Evolutionary conservation across 2,888 invertebrate genomes (phyloP), one percentile per base, ranked within the genome.

Genomic region (Barypeithes pellucidus): DNA sequence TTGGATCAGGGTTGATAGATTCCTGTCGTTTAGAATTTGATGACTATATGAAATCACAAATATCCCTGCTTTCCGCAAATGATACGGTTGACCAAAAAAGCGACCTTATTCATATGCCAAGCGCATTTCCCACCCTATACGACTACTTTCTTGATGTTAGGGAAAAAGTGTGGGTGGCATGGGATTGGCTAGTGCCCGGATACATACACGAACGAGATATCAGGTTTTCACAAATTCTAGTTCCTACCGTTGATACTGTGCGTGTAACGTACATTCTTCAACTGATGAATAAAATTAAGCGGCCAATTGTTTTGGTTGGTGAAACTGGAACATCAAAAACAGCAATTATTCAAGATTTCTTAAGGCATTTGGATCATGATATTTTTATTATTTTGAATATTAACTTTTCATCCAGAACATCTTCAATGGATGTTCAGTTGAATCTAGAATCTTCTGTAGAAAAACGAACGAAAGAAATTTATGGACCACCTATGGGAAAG

Each of bases 281-380:
- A 74, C 87, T 94, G 18, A 94, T 95, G 93, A 93, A 92, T 81
- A 89, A 91, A 81, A 92, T 95, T 79, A 86, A 79, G 83, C 89
- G 93, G 54, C 96, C 97, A 0, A 92, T 95, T 0, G 87, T 97
- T 3, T 87, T 97, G 2, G 93, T 97, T 0, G 97, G 97, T 0
- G 96, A 97, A 80, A 95, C 96, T 0, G 97, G 97, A 7, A 96
- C 96, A 0, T 96, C 96, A 0, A 97, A 97, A 87, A 95, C 96
- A 0, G 96, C 97, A 0, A 94, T 96, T 59, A 93, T 95, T 69
- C 91, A 92, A 65, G 93, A 95, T 82, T 96, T 94, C 85, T 86
- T 97, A 59, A 88, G 92, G 52, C 90, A 91, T 71, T 83, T 97
- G 29, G 91, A 93, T 77, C 81, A 89, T 0, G 91, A 92, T 33